Percentiles rank a stretch among this genome's conserved stretches.
Evolutionary conservation across 2,888 invertebrate species (phyloP).

Genomic region (Sipunculus nudus): DNA sequence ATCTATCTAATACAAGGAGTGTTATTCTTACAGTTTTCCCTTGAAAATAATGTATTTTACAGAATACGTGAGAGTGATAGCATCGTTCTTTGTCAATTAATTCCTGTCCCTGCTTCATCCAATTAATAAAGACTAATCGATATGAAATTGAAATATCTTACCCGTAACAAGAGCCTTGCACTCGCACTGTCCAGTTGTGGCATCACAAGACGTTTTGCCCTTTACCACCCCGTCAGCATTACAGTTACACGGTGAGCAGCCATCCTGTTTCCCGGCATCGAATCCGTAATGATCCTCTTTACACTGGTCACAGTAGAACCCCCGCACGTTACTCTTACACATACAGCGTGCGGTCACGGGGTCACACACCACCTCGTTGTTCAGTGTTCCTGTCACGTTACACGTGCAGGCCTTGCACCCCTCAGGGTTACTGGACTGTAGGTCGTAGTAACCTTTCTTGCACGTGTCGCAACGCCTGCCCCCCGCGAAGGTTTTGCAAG

Average conservation of each 20-base stretch:
- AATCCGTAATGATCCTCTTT: constrained; percentile 22
- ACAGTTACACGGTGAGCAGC: constrained; percentile 28
- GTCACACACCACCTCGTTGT: not conserved
- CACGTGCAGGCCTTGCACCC: constrained; percentile 15
- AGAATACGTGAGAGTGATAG: too few relatives aligned
- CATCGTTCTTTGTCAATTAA: too few relatives aligned
- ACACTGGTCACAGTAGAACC: constrained; percentile 28
- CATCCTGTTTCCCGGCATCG: constrained; percentile 4
- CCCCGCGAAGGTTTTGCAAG: constrained; percentile 21
- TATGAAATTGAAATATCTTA: too few relatives aligned
- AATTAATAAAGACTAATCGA: too few relatives aligned
- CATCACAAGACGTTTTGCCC: constrained; percentile 19
- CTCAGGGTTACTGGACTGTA: not conserved
- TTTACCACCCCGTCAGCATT: constrained; percentile 13
- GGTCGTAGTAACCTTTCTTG: constrained; percentile 5
- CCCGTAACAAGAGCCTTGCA: constrained; percentile 44
- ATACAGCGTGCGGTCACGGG: constrained; percentile 9
- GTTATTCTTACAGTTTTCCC: too few relatives aligned
- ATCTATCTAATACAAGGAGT: too few relatives aligned
- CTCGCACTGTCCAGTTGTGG: constrained; percentile 37
- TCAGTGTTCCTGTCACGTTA: constrained; percentile 4
- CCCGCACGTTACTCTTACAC: constrained; percentile 10
- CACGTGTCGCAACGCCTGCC: constrained; percentile 23
- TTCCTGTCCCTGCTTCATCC: too few relatives aligned
- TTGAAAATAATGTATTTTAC: too few relatives aligned